Percentiles rank a stretch among this genome's conserved stretches.
phyloP scores from a whole-genome alignment of 2,888 invertebrate genomes.

The Aspidiotus destructor region DNA sequence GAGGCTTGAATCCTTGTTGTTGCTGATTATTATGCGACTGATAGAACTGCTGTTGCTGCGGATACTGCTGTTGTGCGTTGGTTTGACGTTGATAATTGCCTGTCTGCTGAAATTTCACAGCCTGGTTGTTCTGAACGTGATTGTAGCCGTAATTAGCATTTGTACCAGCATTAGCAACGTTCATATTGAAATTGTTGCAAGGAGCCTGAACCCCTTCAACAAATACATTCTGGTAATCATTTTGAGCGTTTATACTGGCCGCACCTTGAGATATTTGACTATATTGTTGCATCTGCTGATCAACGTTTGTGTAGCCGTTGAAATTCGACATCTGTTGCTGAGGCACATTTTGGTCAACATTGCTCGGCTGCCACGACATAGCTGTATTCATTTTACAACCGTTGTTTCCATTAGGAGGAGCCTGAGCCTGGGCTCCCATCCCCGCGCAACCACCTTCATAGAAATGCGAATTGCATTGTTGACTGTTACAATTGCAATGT shows the following conservation, averaged over 20 bases:
- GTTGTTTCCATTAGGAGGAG: background rate
- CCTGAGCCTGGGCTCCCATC: background rate
- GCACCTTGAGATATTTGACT: background rate
- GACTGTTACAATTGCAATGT: conserved; percentile 38
- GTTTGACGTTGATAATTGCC: conserved; percentile 13
- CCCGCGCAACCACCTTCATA: conserved; percentile 10
- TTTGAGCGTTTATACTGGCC: conserved; percentile 10
- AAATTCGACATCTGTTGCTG: background rate
- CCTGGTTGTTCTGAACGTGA: conserved; percentile 23
- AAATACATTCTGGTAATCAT: conserved; percentile 8
- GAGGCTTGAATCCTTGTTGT: conserved; percentile 25
- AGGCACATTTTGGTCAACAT: background rate
- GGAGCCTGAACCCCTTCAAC: conserved; percentile 13
- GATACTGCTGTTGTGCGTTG: conserved; percentile 12
- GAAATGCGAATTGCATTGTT: conserved; percentile 39
- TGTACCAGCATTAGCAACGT: conserved; percentile 26
- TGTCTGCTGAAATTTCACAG: conserved; percentile 22
- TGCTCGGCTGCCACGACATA: conserved; percentile 11
- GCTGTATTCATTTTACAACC: background rate
- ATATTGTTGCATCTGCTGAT: conserved; percentile 9
- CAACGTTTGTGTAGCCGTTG: background rate
- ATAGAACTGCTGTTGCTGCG: conserved; percentile 21
- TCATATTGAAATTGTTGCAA: background rate
- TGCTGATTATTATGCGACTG: conserved; percentile 31
- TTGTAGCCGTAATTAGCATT: conserved; percentile 43